Evolutionary conservation across 2,113 vertebrate species (phyloP).

Genomic region (Cochlearius cochlearius): DNA sequence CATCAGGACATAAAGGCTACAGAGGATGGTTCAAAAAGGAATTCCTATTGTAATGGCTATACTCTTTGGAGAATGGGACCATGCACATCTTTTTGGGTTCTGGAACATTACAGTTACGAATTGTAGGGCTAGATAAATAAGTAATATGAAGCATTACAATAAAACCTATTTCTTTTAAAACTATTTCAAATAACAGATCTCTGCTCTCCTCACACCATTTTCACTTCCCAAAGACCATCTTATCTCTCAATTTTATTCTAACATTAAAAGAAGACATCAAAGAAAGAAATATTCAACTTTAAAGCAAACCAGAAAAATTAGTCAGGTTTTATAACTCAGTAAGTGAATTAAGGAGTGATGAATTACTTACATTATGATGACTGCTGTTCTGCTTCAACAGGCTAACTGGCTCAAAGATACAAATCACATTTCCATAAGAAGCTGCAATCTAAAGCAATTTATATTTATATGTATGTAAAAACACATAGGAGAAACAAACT

Average conservation of each 20-base stretch:
- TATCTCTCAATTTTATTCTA: neutral
- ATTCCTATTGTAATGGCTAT: neutral
- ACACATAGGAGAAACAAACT: neutral
- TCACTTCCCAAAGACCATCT: neutral
- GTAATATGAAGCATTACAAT: neutral
- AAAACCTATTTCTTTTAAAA: neutral
- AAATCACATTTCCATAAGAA: conserved; percentile 91
- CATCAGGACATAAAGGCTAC: neutral
- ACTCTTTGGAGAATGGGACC: rapidly evolving
- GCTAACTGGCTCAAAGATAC: conserved; percentile 90
- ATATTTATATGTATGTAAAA: neutral
- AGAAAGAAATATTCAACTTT: neutral
- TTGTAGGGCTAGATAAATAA: neutral
- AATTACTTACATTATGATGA: conserved; percentile 79
- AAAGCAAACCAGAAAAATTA: neutral
- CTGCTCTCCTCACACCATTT: neutral
- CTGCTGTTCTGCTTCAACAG: conserved; percentile 77
- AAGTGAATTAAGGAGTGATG: neutral
- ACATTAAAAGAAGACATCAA: neutral
- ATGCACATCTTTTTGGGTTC: rapidly evolving
- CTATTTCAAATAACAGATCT: neutral
- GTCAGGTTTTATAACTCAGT: neutral
- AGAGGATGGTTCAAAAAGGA: neutral
- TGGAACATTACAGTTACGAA: neutral
- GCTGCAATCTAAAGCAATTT: conserved; percentile 88